Base-by-base conservation (phyloP, 2,888 invertebrate species). In the Zygothrica quintamaculata region DNA sequence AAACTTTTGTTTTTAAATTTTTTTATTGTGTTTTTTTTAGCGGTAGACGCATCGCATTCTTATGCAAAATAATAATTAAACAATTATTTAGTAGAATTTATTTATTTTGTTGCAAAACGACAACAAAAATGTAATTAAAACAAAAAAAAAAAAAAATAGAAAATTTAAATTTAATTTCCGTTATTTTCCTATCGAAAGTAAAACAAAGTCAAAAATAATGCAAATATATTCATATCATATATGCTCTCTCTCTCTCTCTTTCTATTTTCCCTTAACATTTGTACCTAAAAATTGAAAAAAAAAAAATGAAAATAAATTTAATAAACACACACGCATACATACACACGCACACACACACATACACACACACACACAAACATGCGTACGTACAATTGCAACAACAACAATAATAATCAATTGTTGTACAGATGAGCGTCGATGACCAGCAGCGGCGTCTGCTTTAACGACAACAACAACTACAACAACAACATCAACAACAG, bases 351-450 rank as follows among this genome's bases (percentile, higher is more conserved):
- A 9, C 1, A 36, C 12, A 43, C 11, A 31, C 36, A 46, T 9
- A 33, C 1, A 16, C 8, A 8, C 9, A 50, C 4, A 51, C 29
- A 56, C 40, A 11, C 53, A 48, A 31, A 18, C 34, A 16, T 11
- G 11, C 12, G 12, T 11, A 9, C 7, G 11, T 3, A 36, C 12
- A 13, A 43, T 34, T 16, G 34, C 22, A 29, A 39, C 13, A 34
- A 37, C 9, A 29, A 22, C 18, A 48, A 56, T 39, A 40, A 47
- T 42, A 36, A 36, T 29, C 22, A 33, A 39, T 33, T 33, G 25
- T 9, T 37, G 37, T 12, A 25, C 60, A 91, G 91, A 91, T 66
- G 91, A 91, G 86, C 90, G 91, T 70, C 91, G 91, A 91, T 91
- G 91, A 91, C 91, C 91, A 88, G 88, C 85, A 88, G 78, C 84